Conservation (phyloP, 2,797 vertebrate genomes). For the Thaleichthys pacificus region DNA sequence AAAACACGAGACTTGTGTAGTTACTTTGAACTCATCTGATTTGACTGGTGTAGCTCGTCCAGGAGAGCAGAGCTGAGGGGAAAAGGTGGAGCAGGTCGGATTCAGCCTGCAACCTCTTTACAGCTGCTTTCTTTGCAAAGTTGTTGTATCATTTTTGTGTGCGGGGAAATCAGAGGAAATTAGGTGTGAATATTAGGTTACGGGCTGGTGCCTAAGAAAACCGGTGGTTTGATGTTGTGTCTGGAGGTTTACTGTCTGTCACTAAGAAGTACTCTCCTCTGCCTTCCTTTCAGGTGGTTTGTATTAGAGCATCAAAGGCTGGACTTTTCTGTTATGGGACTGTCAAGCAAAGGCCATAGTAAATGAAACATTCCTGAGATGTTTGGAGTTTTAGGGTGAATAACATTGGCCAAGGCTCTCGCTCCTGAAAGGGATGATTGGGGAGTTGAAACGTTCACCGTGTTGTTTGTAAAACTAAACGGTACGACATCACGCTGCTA, state of each 20-base stretch:
- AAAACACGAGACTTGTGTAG: conserved; percentile 27
- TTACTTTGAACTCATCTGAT: conserved; percentile 8
- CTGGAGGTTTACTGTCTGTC: conserved; percentile 39
- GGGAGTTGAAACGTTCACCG: neutral
- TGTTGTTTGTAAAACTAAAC: neutral
- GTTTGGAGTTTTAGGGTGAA: conserved; percentile 35
- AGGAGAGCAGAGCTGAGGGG: conserved; percentile 20
- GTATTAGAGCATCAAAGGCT: conserved; percentile 22
- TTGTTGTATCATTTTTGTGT: conserved; percentile 22
- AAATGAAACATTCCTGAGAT: conserved; percentile 42
- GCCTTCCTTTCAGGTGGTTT: conserved; percentile 45
- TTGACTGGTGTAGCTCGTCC: too few relatives aligned
- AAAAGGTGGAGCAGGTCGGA: conserved; percentile 29
- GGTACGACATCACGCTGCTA: too few relatives aligned
- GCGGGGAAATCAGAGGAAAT: conserved; percentile 19
- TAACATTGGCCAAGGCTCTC: conserved; percentile 6
- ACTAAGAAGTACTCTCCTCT: conserved; percentile 13
- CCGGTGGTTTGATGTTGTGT: conserved; percentile 15
- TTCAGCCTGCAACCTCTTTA: too few relatives aligned
- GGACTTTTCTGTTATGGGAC: neutral
- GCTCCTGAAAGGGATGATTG: neutral
- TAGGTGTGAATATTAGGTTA: conserved; percentile 47
- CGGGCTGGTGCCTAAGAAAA: conserved; percentile 29
- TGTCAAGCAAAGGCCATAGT: neutral
- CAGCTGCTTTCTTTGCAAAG: neutral